phyloP scores from a whole-genome alignment of 1,140 invertebrate genomes.

The Camponotus pennsylvanicus region DNA sequence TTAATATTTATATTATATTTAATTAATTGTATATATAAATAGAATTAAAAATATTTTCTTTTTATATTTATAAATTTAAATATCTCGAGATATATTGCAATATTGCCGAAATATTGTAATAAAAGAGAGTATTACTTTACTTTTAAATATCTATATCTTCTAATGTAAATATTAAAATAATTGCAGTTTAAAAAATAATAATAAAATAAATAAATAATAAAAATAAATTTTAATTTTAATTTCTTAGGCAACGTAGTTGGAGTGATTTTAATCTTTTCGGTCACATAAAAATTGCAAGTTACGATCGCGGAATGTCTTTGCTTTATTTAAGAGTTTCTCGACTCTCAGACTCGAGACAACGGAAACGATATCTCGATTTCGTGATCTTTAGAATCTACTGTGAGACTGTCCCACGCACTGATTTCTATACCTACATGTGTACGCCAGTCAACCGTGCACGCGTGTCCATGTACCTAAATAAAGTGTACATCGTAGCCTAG shows the following conservation, averaged over 20 bases:
- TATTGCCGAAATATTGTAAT: too few relatives aligned
- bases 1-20: too few relatives aligned
- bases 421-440: conserved; percentile 69
- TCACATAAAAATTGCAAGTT: not conserved
- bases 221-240: not conserved
- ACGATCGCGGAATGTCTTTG: conserved; percentile 27
- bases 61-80: too few relatives aligned
- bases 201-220: too few relatives aligned
- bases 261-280: not conserved
- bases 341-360: conserved; percentile 7
- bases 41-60: too few relatives aligned
- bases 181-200: too few relatives aligned
- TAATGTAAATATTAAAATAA: too few relatives aligned
- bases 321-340: conserved; percentile 12
- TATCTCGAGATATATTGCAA: too few relatives aligned
- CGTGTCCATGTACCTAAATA: conserved; percentile 67
- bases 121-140: too few relatives aligned
- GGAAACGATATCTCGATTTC: conserved; percentile 66
- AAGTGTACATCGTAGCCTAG: conserved; percentile 62
- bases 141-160: too few relatives aligned
- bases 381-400: conserved; percentile 66
- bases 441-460: conserved; percentile 65
- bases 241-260: not conserved
- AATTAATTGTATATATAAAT: too few relatives aligned
- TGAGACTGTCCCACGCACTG: conserved; percentile 78